phyloP scores from a whole-genome alignment of 2,113 vertebrate genomes.

The Pandion haliaetus region DNA sequence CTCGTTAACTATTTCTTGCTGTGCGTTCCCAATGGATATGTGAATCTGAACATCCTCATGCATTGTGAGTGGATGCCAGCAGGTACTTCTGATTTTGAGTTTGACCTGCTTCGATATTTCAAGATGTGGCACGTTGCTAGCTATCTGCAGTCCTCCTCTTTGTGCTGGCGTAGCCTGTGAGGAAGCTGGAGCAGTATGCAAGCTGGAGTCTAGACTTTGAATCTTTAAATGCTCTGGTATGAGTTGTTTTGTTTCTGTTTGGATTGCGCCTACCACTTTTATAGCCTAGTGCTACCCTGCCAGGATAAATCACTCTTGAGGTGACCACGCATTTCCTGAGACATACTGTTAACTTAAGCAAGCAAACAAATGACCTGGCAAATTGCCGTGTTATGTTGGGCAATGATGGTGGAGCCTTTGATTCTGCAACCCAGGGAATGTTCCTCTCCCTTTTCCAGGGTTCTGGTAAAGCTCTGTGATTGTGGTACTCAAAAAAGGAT shows the following conservation, averaged over 20 bases:
- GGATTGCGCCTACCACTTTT: not conserved
- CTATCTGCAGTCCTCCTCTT: not conserved
- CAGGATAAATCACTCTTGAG: conserved; percentile 10
- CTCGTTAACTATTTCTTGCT: not conserved
- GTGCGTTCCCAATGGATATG: not conserved
- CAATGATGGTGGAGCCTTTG: not conserved
- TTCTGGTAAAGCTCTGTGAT: not conserved
- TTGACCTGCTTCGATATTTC: not conserved
- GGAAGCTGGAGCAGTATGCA: not conserved
- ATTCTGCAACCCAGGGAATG: not conserved
- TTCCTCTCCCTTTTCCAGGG: not conserved
- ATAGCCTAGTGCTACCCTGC: not conserved
- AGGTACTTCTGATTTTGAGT: not conserved
- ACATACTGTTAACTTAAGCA: not conserved
- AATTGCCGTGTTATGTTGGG: rapidly evolving
- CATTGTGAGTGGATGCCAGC: not conserved
- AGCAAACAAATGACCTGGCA: not conserved
- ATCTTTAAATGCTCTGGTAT: not conserved
- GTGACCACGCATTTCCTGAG: not conserved
- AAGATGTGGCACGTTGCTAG: not conserved
- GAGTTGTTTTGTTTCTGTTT: conserved; percentile 40
- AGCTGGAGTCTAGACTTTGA: not conserved
- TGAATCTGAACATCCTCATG: not conserved
- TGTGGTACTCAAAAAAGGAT: not conserved
- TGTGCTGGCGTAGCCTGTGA: not conserved